Conservation (phyloP, 2,888 invertebrate genomes). For the Hirtodrosophila cameraria region DNA sequence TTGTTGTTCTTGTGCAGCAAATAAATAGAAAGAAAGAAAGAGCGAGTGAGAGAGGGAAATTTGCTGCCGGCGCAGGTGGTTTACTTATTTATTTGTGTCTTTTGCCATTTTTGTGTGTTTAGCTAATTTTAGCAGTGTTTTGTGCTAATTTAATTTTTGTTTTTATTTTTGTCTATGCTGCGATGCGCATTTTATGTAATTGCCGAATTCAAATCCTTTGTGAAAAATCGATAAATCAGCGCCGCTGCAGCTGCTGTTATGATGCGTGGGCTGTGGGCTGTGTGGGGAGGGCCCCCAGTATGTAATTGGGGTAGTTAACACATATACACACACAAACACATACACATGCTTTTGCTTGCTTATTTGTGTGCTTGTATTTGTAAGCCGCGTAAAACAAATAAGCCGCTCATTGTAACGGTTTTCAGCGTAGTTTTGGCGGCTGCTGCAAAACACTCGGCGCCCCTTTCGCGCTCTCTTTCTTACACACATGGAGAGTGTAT, state of each 20-base stretch:
- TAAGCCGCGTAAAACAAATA: slow-evolving; percentile 66
- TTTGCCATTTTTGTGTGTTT: slow-evolving; percentile 18
- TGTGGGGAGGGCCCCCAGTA: no score
- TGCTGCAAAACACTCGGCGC: slow-evolving; percentile 21
- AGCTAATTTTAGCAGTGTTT: slow-evolving; percentile 32
- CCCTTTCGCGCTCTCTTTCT: slow-evolving; percentile 6
- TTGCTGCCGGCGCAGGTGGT: slow-evolving; percentile 45
- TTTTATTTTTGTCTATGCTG: not conserved
- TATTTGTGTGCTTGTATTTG: slow-evolving; percentile 9
- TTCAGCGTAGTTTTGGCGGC: slow-evolving; percentile 49
- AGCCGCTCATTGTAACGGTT: slow-evolving; percentile 57
- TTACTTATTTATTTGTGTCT: slow-evolving; percentile 17
- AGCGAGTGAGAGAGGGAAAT: slow-evolving; percentile 1
- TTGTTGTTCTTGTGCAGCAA: slow-evolving; percentile 58
- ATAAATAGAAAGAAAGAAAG: slow-evolving; percentile 19
- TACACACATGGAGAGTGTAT: not conserved
- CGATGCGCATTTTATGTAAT: slow-evolving; percentile 58
- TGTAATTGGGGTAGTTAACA: slow-evolving; percentile 73
- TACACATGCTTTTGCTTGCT: not conserved
- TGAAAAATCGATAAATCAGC: slow-evolving; percentile 76
- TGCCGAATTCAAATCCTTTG: slow-evolving; percentile 42
- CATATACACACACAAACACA: slow-evolving; percentile 18
- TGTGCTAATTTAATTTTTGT: slow-evolving; percentile 11
- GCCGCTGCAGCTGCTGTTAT: slow-evolving; percentile 73
- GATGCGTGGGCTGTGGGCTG: slow-evolving; percentile 63